Conservation (phyloP, 2,797 vertebrate species). For the Clarias platycephalus region DNA sequence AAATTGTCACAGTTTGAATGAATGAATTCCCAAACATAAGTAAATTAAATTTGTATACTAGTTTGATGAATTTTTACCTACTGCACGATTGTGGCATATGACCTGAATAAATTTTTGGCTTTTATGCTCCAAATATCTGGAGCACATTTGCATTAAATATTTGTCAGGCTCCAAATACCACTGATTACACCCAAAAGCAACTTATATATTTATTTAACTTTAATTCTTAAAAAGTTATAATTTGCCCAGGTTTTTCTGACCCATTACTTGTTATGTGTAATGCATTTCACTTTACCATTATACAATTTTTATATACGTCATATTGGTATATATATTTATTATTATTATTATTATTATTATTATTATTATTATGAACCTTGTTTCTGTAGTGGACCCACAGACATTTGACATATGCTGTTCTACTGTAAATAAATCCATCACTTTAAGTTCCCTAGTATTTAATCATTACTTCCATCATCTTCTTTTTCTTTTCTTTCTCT, state of each 20-base stretch:
- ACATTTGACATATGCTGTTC: neutral
- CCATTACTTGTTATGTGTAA: no score
- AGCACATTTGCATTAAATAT: neutral
- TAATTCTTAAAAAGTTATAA: neutral
- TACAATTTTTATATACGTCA: neutral
- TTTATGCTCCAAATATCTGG: neutral
- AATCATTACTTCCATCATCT: constrained; percentile 3
- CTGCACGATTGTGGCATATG: neutral
- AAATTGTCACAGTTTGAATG: neutral
- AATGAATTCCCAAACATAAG: neutral
- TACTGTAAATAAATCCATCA: neutral
- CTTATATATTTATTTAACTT: neutral
- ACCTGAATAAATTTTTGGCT: neutral
- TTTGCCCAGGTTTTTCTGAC: neutral
- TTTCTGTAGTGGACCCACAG: neutral
- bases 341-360: neutral
- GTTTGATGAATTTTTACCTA: neutral
- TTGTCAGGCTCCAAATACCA: neutral
- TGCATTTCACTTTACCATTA: no score
- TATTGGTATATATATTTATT: neutral
- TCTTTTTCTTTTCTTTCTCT: neutral
- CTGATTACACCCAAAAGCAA: neutral
- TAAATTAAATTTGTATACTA: neutral
- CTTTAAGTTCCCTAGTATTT: neutral
- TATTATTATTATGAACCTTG: neutral